These are phyloP conservation scores for Meloidogyne chitwoodi DNA, from an alignment of 1,140 invertebrate genomes.

Conservation along the genomic window DNA sequence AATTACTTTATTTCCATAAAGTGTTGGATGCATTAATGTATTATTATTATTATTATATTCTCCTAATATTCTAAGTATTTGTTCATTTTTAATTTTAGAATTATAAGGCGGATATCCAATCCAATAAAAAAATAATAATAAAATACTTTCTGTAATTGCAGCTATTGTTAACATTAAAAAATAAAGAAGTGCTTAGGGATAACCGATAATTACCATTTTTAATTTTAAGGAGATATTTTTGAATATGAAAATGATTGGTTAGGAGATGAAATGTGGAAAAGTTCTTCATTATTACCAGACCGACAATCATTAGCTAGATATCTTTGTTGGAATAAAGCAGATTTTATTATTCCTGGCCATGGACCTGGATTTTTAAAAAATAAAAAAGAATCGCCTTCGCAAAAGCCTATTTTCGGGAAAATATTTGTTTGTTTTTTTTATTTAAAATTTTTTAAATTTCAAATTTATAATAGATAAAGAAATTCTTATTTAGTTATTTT, in stretches of 20 bases:
- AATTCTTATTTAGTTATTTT: neutral
- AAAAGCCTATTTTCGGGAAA: neutral
- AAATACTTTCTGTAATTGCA: neutral
- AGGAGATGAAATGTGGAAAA: conserved; percentile 15
- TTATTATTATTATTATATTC: neutral
- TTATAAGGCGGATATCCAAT: neutral
- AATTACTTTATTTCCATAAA: neutral
- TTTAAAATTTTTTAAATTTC: too few relatives aligned
- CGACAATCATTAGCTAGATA: conserved; percentile 9
- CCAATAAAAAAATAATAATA: neutral
- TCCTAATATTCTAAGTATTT: neutral
- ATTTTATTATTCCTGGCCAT: conserved; percentile 23
- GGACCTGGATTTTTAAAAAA: neutral
- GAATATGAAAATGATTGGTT: conserved; percentile 24
- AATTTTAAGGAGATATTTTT: conserved; percentile 21
- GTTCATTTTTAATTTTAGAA: neutral
- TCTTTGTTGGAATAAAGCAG: conserved; percentile 19
- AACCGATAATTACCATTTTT: neutral
- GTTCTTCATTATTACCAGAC: conserved; percentile 4
- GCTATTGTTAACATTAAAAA: neutral
- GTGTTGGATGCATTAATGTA: neutral
- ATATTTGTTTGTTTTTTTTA: neutral
- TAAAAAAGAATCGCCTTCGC: neutral
- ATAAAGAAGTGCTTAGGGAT: too few relatives aligned
- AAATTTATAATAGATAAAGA: too few relatives aligned